These are phyloP conservation scores for Mamestra configurata DNA, from an alignment of 1,140 invertebrate genomes.

Conservation along the genomic window DNA sequence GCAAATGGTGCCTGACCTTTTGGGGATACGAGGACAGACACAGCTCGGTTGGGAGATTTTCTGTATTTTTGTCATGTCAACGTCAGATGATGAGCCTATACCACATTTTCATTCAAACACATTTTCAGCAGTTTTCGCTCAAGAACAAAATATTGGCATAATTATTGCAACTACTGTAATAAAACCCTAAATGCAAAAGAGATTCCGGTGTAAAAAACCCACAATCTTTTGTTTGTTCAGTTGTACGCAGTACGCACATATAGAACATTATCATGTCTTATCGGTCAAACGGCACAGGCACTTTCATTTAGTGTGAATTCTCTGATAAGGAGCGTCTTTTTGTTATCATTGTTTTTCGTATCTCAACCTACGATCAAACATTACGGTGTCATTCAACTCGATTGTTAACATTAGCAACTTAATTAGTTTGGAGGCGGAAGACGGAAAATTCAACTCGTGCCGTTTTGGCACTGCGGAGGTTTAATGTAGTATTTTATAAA, in stretches of 20 bases:
- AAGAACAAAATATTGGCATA: too few species aligned
- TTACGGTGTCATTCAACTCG: conserved; percentile 23
- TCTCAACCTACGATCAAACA: conserved; percentile 15
- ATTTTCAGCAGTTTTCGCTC: too few species aligned
- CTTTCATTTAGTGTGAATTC: conserved; percentile 17
- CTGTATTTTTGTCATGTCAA: too few species aligned
- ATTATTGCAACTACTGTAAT: too few species aligned
- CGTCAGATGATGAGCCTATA: too few species aligned
- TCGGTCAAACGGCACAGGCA: conserved; percentile 27
- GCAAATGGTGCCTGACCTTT: too few species aligned
- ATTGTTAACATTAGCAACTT: not conserved
- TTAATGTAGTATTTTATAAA: not conserved
- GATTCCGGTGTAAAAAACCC: not conserved
- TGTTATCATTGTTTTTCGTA: conserved; percentile 7
- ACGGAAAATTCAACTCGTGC: not conserved
- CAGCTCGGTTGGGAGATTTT: too few species aligned
- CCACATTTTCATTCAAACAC: too few species aligned
- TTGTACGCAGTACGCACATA: not conserved
- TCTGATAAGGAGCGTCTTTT: conserved; percentile 8
- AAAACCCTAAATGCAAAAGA: too few species aligned
- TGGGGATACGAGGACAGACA: too few species aligned
- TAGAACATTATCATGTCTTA: conserved; percentile 4
- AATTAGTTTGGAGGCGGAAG: not conserved
- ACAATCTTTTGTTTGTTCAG: not conserved
- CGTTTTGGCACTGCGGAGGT: not conserved